Evolutionary conservation across 2,113 vertebrate species (phyloP), one percentile per base, ranked within the genome.

Genomic region (Xenopus laevis): DNA sequence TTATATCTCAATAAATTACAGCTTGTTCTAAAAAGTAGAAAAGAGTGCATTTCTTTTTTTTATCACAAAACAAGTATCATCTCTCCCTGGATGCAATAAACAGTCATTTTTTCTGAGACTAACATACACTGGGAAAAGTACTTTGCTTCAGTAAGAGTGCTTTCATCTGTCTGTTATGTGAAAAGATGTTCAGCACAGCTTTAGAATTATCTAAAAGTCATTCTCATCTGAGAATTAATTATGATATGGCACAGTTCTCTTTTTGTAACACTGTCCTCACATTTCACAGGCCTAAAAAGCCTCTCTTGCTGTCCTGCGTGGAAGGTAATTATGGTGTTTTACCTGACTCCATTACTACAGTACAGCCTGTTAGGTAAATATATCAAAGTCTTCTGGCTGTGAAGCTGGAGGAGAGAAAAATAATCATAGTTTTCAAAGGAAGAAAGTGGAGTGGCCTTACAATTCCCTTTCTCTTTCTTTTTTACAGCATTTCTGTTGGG

Each of bases 1-100:
- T 74, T 68, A 74, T 61, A 68, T 74, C 65, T 62, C 23, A 6
- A 45, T 67, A 74, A 74, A 68, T 74, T 74, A 74, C 68, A 44
- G 33, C 65, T 62, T 15, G 10, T 50, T 75, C 23, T 57, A 52
- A 59, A 27, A 33, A 27, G 65, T 62, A 62, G 58, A 47, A 62
- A 33, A 5, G 27, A 75, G 45, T 50, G 44, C 46, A 23, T 61
- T 61, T 16, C 72, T 53, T 67, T 67, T 67, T 60, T 67, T 67
- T 60, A 62, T 68, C 44, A 68, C 53, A 74, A 67, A 73, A 73
- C 62, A 73, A 44, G 60, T 13, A 64, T 33, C 63, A 46, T 46
- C 45, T n/a, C 63, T 46, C 44, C 44, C 30, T 58, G 50, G 10
- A 46, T 58, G 71, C 4, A 58, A 46, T 46, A 58, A 45, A 65